Conservation (phyloP, 37 sponge, comb jelly and placozoan species). For the Hormiphora californensis region DNA sequence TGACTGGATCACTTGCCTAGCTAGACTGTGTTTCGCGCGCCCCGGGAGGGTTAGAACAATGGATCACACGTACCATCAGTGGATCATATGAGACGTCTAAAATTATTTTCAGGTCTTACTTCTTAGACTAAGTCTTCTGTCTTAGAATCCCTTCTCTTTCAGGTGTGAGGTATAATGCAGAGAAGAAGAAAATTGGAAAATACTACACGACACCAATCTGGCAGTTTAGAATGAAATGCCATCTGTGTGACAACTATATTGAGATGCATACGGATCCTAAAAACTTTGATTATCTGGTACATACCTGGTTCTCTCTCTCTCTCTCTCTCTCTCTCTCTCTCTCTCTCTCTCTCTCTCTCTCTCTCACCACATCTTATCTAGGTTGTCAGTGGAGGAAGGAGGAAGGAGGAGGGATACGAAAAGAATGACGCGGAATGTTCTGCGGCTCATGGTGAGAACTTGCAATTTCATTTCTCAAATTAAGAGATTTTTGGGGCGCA, state of each 20-base stretch:
- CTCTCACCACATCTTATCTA: slow-evolving; percentile 83
- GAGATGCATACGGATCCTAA: slow-evolving; percentile 97
- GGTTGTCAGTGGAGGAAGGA: slow-evolving; percentile 54
- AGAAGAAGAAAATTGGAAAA: slow-evolving; percentile 81
- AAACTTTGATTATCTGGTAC: slow-evolving; percentile 28
- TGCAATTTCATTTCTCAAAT: too few species aligned
- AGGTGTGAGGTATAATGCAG: slow-evolving; percentile 97
- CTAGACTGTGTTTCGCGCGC: too few species aligned
- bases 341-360: slow-evolving; percentile 73
- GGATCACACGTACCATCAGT: too few species aligned
- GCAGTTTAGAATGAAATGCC: slow-evolving; percentile 99
- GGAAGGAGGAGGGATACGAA: slow-evolving; percentile 28
- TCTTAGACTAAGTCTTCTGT: neutral
- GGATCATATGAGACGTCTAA: too few species aligned
- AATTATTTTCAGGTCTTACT: neutral
- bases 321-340: slow-evolving; percentile 67
- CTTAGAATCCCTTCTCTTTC: neutral
- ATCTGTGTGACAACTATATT: slow-evolving; percentile 93
- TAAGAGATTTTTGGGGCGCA: too few species aligned
- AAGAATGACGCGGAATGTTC: slow-evolving; percentile 35
- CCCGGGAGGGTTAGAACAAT: too few species aligned
- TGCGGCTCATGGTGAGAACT: slow-evolving; percentile 25
- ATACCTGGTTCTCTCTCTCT: slow-evolving; percentile 72
- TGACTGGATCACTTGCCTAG: too few species aligned
- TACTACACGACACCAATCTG: slow-evolving; percentile 96